Percentiles rank a stretch among this genome's conserved stretches.
Conservation (phyloP, 2,113 vertebrate species). For the Martes martes region DNA sequence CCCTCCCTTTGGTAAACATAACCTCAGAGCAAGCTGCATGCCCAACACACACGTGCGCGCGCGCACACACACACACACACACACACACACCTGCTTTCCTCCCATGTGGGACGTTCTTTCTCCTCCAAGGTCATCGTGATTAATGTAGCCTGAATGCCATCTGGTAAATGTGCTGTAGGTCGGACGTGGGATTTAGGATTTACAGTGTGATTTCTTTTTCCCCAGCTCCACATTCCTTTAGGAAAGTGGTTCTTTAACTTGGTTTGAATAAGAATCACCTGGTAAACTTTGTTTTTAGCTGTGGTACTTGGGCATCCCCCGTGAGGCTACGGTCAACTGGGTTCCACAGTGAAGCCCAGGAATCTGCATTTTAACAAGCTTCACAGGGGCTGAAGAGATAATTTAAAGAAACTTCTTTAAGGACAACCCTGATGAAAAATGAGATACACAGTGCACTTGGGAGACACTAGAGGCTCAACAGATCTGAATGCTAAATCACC, state of each 20-base stretch:
- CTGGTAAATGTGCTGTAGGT: neutral
- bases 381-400: neutral
- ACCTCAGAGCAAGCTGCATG: neutral
- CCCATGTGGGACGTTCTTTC: neutral
- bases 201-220: neutral
- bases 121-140: neutral
- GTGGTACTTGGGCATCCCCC: neutral
- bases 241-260: neutral
- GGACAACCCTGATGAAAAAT: neutral
- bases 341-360: neutral
- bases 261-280: neutral
- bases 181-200: neutral
- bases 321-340: neutral
- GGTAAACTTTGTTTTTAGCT: neutral
- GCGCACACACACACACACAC: no score
- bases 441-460: neutral
- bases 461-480: neutral
- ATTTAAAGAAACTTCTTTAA: neutral
- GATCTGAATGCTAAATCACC: neutral
- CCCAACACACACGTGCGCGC: fast-evolving
- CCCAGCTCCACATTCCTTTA: neutral
- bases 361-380: neutral
- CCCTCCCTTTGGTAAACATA: neutral
- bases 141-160: neutral
- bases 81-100: neutral